A percentile compares a stretch with the other conserved stretches of the same genome.
Conservation (phyloP, 1,140 invertebrate genomes). For the Rhizoglyphus robini region DNA sequence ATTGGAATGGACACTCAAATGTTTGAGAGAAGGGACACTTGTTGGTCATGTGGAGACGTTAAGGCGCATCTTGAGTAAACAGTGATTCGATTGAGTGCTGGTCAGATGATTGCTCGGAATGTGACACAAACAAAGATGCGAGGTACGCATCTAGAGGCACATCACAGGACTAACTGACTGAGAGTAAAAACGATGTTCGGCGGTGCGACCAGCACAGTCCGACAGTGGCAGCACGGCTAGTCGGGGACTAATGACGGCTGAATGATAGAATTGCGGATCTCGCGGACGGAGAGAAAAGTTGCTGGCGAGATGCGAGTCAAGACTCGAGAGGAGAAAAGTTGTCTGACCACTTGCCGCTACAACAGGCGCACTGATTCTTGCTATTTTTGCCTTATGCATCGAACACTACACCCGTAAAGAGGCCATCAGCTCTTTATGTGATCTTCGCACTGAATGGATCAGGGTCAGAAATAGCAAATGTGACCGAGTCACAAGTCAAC, state of each 20-base stretch:
- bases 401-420: background rate
- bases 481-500: background rate
- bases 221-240: too few species aligned
- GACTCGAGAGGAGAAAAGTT: background rate
- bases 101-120: too few species aligned
- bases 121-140: too few species aligned
- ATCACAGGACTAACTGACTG: too few species aligned
- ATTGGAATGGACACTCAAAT: too few species aligned
- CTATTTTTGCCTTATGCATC: background rate
- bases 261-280: slow-evolving; percentile 9
- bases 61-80: too few species aligned
- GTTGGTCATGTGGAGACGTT: too few species aligned
- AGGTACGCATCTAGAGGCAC: too few species aligned
- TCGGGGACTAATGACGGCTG: too few species aligned
- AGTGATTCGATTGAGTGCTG: too few species aligned
- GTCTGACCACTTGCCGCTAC: background rate
- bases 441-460: slow-evolving; percentile 1
- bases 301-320: background rate
- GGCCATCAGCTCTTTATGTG: background rate
- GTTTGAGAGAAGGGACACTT: too few species aligned
- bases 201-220: too few species aligned
- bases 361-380: background rate
- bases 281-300: background rate
- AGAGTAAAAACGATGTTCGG: background rate
- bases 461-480: background rate